Evolutionary conservation across 2,888 invertebrate species (phyloP).

Genomic region (Lathronympha strigana): DNA sequence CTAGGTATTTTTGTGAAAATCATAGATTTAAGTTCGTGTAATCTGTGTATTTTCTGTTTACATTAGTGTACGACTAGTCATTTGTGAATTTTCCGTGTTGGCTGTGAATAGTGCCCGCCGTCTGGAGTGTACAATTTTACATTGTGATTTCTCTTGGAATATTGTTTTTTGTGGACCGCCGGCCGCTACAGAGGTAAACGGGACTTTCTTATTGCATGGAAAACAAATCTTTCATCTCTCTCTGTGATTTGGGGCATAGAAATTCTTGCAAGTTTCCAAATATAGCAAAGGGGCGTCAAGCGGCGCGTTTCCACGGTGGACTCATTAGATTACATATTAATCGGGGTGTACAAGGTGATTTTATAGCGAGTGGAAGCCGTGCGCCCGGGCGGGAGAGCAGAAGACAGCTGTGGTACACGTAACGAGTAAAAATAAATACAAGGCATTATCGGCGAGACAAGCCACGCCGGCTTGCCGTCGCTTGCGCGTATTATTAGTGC

Average conservation of each 20-base stretch:
- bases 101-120: slow-evolving; percentile 79
- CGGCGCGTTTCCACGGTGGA: slow-evolving; percentile 42
- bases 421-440: slow-evolving; percentile 84
- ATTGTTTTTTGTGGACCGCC: slow-evolving; percentile 67
- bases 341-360: slow-evolving; percentile 43
- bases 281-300: slow-evolving; percentile 66
- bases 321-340: slow-evolving; percentile 41
- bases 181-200: slow-evolving; percentile 68
- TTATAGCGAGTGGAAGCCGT: slow-evolving; percentile 52
- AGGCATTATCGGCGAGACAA: slow-evolving; percentile 79
- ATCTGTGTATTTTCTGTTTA: slow-evolving; percentile 81
- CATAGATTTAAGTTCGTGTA: slow-evolving; percentile 83
- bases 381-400: slow-evolving; percentile 74
- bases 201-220: slow-evolving; percentile 17
- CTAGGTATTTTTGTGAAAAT: slow-evolving; percentile 75
- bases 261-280: slow-evolving; percentile 71
- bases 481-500: slow-evolving; percentile 73
- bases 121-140: slow-evolving; percentile 74
- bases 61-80: slow-evolving; percentile 76
- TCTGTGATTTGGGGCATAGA: slow-evolving; percentile 59
- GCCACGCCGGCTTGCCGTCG: slow-evolving; percentile 77
- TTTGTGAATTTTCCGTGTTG: slow-evolving; percentile 77
- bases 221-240: neutral
- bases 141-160: slow-evolving; percentile 73
- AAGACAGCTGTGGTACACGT: slow-evolving; percentile 80